These are phyloP conservation scores for Diachrysia chrysitis DNA, from an alignment of 2,888 invertebrate species.

Conservation along the genomic window DNA sequence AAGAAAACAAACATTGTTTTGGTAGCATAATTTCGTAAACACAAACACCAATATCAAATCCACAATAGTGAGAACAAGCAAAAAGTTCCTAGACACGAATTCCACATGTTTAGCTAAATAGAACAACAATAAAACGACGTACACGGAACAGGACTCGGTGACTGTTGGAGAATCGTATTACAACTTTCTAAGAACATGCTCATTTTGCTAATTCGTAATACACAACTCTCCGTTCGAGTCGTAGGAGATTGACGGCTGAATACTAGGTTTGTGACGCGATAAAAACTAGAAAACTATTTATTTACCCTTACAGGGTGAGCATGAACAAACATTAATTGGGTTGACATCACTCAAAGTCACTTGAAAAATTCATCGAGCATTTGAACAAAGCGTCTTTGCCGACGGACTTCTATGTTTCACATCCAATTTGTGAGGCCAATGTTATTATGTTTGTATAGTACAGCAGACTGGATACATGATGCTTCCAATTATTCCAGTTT, in stretches of 20 bases:
- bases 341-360: slow-evolving; percentile 22
- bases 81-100: slow-evolving; percentile 14
- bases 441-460: slow-evolving; percentile 20
- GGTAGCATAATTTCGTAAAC: background rate
- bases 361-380: background rate
- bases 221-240: slow-evolving; percentile 23
- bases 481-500: background rate
- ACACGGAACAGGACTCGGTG: slow-evolving; percentile 47
- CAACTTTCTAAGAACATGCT: slow-evolving; percentile 47
- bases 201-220: slow-evolving; percentile 47
- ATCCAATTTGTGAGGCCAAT: slow-evolving; percentile 30
- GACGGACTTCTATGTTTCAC: slow-evolving; percentile 16
- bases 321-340: slow-evolving; percentile 36
- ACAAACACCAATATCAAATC: background rate
- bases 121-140: slow-evolving; percentile 37
- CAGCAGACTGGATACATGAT: background rate
- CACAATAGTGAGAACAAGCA: slow-evolving; percentile 12
- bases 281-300: slow-evolving; percentile 48
- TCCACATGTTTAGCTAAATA: slow-evolving; percentile 20
- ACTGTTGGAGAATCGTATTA: slow-evolving; percentile 48
- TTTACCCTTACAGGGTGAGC: slow-evolving; percentile 41
- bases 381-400: slow-evolving; percentile 3
- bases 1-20: background rate
- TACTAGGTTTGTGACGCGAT: slow-evolving; percentile 22
- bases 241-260: slow-evolving; percentile 48